These are phyloP conservation scores for Lasioglossum zephyrum DNA, from an alignment of 2,888 invertebrate species.

Conservation along the genomic window DNA sequence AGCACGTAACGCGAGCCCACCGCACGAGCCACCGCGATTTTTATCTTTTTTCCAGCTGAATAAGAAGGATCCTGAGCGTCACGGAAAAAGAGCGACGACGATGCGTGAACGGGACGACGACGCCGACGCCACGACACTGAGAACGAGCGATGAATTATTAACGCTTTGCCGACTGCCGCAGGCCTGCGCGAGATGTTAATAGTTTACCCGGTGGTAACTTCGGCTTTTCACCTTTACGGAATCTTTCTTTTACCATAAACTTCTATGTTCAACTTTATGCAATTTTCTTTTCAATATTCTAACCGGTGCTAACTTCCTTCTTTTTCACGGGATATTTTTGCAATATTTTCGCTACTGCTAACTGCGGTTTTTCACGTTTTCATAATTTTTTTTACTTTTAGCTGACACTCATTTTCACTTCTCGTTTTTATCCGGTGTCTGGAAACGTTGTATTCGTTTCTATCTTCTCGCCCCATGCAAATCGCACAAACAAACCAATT, in stretches of 20 bases:
- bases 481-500: neutral
- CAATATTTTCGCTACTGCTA: neutral
- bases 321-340: neutral
- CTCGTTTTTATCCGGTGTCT: neutral
- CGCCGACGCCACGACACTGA: neutral
- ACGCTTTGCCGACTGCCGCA: neutral
- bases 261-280: neutral
- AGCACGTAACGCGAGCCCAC: constrained; percentile 24
- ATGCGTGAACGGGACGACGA: neutral
- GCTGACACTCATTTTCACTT: neutral
- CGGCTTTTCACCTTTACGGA: neutral
- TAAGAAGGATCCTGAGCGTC: constrained; percentile 14
- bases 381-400: neutral
- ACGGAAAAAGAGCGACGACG: neutral
- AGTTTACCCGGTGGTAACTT: neutral
- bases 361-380: neutral
- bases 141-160: constrained; percentile 7
- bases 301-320: neutral
- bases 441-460: neutral
- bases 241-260: neutral
- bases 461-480: neutral
- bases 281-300: neutral
- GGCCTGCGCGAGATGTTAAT: constrained; percentile 5
- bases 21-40: constrained; percentile 51
- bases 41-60: constrained; percentile 57